phyloP scores from a whole-genome alignment of 2,113 vertebrate species.

The Nothoprocta pentlandii region DNA sequence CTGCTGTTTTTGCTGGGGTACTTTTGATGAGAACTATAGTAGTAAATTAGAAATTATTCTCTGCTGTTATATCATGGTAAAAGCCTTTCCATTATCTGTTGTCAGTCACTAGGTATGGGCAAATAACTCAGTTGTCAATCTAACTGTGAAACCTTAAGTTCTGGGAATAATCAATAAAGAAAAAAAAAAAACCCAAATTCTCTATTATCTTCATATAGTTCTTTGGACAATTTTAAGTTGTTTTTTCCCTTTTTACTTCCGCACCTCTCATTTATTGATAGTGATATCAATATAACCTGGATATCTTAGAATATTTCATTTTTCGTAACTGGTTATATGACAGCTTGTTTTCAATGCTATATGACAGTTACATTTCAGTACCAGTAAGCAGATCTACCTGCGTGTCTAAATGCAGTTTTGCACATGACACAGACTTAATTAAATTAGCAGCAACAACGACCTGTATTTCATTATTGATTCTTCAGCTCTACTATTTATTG shows the following conservation, averaged over 20 bases:
- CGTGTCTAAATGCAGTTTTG: conserved; percentile 38
- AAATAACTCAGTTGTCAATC: conserved; percentile 91
- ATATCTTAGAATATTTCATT: conserved; percentile 69
- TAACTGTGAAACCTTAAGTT: conserved; percentile 80
- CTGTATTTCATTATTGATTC: conserved; percentile 73
- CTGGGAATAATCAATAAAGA: conserved; percentile 86
- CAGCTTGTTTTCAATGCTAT: conserved; percentile 61
- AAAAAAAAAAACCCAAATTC: conserved; percentile 12
- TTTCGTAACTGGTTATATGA: conserved; percentile 63
- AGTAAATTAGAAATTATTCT: conserved; percentile 93
- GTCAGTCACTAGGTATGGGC: conserved; percentile 87
- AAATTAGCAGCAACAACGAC: conserved; percentile 68
- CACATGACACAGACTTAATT: conserved; percentile 62
- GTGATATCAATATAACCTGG: neutral
- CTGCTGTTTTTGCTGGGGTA: conserved; percentile 85
- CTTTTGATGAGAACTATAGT: conserved; percentile 88
- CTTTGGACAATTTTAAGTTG: conserved; percentile 61
- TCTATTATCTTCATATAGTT: conserved; percentile 68
- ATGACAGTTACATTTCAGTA: conserved; percentile 59
- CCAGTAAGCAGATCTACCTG: conserved; percentile 8
- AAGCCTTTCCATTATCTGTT: conserved; percentile 89
- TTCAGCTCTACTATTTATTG: conserved; percentile 68
- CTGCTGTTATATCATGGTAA: conserved; percentile 85
- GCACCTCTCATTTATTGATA: conserved; percentile 74
- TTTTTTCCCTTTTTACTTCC: conserved; percentile 57